Evolutionary conservation across 1,140 invertebrate genomes (phyloP).

Genomic region (Eciton burchellii): DNA sequence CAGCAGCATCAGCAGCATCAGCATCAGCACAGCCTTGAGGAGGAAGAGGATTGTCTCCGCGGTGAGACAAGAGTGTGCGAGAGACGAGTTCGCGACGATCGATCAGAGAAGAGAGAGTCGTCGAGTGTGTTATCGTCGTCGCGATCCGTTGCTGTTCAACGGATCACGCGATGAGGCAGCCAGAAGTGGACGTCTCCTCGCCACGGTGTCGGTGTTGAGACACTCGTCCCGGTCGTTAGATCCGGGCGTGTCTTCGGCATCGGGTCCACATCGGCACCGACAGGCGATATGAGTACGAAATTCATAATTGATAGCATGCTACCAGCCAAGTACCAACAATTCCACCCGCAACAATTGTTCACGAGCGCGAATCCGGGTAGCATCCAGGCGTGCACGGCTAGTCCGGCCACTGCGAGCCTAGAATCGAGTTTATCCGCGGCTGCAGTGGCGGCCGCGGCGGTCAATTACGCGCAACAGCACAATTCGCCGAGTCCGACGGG

Average conservation of each 20-base stretch:
- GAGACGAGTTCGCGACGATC: not conserved
- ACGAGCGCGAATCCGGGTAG: slow-evolving; percentile 85
- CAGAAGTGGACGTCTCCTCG: slow-evolving; percentile 62
- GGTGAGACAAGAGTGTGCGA: slow-evolving; percentile 21
- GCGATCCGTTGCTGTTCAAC: slow-evolving; percentile 66
- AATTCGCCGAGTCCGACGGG: slow-evolving; percentile 84
- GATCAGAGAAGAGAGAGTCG: not conserved
- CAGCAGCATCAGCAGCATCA: too few species aligned
- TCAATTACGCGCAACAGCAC: slow-evolving; percentile 84
- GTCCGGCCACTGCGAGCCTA: slow-evolving; percentile 85
- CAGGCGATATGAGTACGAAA: slow-evolving; percentile 94
- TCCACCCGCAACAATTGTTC: slow-evolving; percentile 89
- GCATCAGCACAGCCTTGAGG: too few species aligned
- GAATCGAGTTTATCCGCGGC: slow-evolving; percentile 83
- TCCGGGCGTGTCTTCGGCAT: slow-evolving; percentile 76
- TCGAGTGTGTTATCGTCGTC: slow-evolving; percentile 71
- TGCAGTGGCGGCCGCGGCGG: slow-evolving; percentile 85
- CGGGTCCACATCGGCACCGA: slow-evolving; percentile 61
- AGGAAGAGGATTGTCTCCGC: too few species aligned
- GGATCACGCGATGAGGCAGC: slow-evolving; percentile 71
- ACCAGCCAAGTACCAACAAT: slow-evolving; percentile 94
- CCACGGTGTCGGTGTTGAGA: slow-evolving; percentile 76
- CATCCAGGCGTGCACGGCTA: slow-evolving; percentile 84
- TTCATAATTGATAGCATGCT: slow-evolving; percentile 99
- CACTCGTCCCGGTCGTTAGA: slow-evolving; percentile 67